A percentile compares a stretch with the other conserved stretches of the same genome.
These are phyloP conservation scores for Nemoura dubitans DNA, from an alignment of 2,888 invertebrate species.

Conservation along the genomic window DNA sequence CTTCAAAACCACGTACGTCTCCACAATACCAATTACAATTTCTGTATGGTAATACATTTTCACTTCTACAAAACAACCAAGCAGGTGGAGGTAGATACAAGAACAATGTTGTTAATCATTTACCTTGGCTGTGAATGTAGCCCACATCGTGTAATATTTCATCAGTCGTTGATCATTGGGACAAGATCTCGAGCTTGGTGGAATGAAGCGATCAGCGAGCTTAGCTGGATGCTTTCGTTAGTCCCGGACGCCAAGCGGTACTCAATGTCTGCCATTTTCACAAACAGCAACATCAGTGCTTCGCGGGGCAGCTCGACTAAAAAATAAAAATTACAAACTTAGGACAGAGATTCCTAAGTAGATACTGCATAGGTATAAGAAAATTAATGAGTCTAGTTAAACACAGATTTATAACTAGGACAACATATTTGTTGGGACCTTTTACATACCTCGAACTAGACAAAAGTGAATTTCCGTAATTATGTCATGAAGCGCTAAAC, in stretches of 20 bases:
- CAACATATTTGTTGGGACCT: no score
- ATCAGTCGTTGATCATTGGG: slow-evolving; percentile 47
- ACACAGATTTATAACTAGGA: no score
- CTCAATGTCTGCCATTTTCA: slow-evolving; percentile 91
- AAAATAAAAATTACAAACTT: no score
- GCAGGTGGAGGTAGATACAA: not conserved
- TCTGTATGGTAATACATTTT: no score
- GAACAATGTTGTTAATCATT: not conserved
- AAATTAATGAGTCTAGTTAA: not conserved
- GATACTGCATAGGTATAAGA: not conserved
- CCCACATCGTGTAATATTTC: not conserved
- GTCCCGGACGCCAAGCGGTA: slow-evolving; percentile 85
- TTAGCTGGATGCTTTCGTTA: slow-evolving; percentile 89
- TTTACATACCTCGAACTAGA: slow-evolving; percentile 83
- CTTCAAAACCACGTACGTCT: no score
- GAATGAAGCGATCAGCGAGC: slow-evolving; percentile 89
- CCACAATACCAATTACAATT: no score
- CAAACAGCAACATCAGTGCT: slow-evolving; percentile 79
- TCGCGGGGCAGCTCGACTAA: slow-evolving; percentile 89
- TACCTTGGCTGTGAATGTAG: not conserved
- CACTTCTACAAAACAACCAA: no score
- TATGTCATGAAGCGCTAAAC: slow-evolving; percentile 92
- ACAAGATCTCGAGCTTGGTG: slow-evolving; percentile 74
- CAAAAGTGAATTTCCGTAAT: slow-evolving; percentile 88
- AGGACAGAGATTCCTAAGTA: not conserved